Evolutionary conservation across 1,140 invertebrate species (phyloP), one percentile per base, ranked within the genome.

Genomic region (Cryptotermes secundus): DNA sequence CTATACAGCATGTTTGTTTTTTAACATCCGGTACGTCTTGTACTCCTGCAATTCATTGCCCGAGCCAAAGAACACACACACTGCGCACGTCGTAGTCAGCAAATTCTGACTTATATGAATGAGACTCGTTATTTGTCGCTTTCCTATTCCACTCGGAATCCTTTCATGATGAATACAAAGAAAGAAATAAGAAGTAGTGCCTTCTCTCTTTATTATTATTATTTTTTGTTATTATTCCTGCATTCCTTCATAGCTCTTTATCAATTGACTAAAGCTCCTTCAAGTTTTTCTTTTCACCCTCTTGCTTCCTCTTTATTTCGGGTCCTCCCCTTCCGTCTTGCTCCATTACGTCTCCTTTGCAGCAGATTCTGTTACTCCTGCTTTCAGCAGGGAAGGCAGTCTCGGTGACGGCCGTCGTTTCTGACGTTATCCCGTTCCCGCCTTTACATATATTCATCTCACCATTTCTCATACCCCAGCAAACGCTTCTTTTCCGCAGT

Each of bases 201-300:
- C 26, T 3, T 72, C 26, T 7, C n/a, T n/a, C 59, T 72, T 72
- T 72, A 72, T 72, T 72, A 72, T 42, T 42, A 42, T 72, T 72
- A 72, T 72, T 72, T n/a, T 72, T 72, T 72, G n/a, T n/a, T n/a
- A 72, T 72, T 72, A 72, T 31, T 7, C 59, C 59, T n/a, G n/a
- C 59, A n/a, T 72, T 72, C 59, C 59, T 72, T 72, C 26, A 31
- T 72, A 72, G 59, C 26, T 72, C 59, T n/a, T 72, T 72, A 72
- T 72, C 26, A 72, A 31, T 16, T 72, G 59, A 2, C 26, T 72
- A 72, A 72, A 26, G 26, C 59, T 72, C 26, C n/a, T 31, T 31
- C 26, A 9, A 72, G 59, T 26, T 72, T 72, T 72, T 16, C 26
- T 72, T 3, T 1, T 31, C 59, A 72, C 59, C 26, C 59, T 72